Base-by-base conservation (phyloP, 2,888 invertebrate genomes). In the Stenodema calcarata region DNA sequence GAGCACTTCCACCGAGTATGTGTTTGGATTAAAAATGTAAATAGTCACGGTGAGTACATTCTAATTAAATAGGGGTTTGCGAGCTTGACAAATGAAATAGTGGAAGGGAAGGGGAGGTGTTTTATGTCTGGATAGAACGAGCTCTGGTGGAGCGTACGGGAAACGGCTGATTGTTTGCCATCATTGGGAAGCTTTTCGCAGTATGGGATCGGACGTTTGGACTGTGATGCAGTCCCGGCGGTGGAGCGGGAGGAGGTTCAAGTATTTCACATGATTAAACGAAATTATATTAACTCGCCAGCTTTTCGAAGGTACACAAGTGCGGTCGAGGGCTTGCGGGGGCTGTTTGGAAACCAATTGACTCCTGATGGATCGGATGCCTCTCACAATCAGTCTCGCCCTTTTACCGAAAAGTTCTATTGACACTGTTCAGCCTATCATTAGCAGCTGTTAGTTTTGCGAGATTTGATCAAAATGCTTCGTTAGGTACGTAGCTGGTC, bases 1-100 rank as follows among this genome's bases (percentile, higher is more conserved):
- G 80, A 54, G 30, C 80, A 78, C 47, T 78, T 44, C 78, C 78
- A 44, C 80, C 30, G 50, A 80, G 80, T 80, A 80, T 78, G 86
- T 86, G 86, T 86, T 86, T 80, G 86, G 80, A 86, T 86, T 86
- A 86, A 86, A 86, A 86, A 86, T 86, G 86, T 86, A 86, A 86
- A 86, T 80, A 86, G 86, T 69, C 80, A 86, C 86, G 80, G 86
- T 79, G 86, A 86, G 86, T 80, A 80, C 69, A 80, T 79, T 86
- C 86, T 80, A 86, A 86, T 86, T 86, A 86, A 86, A 86, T 80
- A 73, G 86, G 86, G 84, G 86, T 86, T 76, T 76, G 76, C 27
- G 44, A 86, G 69, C 47, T 75, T 79, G 80, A 79, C 82, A 82
- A 82, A 50, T 80, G 80, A 80, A 80, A 80, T 80, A 80, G 80